Conservation (phyloP, 2,113 vertebrate species). For the Anser brachyrhynchus region DNA sequence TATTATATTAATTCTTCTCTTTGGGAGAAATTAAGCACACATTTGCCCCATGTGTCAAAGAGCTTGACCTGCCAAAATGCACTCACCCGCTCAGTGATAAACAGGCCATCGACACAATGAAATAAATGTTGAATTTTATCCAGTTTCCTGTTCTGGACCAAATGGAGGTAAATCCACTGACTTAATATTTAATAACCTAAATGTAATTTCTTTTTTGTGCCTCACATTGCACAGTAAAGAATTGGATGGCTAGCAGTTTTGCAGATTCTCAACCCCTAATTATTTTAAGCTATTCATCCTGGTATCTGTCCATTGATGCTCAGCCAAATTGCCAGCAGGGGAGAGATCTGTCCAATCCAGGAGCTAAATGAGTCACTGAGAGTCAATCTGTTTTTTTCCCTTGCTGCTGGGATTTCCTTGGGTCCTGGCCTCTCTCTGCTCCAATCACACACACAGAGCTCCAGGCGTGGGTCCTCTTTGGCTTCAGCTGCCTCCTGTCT, state of each 20-base stretch:
- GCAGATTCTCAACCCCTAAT: constrained; percentile 79
- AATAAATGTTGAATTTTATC: constrained; percentile 80
- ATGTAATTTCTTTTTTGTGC: constrained; percentile 82
- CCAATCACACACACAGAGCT: constrained; percentile 65
- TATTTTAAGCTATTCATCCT: constrained; percentile 87
- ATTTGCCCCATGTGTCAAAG: constrained; percentile 72
- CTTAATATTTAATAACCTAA: constrained; percentile 86
- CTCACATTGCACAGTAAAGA: constrained; percentile 76
- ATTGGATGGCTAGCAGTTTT: constrained; percentile 79
- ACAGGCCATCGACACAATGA: constrained; percentile 78
- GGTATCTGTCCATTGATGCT: constrained; percentile 81
- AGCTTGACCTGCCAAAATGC: constrained; percentile 78
- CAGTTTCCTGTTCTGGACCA: constrained; percentile 80
- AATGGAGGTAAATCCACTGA: constrained; percentile 83
- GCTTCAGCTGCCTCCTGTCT: constrained; percentile 66
- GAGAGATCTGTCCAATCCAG: constrained; percentile 86
- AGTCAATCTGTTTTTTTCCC: constrained; percentile 86
- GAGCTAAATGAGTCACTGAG: constrained; percentile 90
- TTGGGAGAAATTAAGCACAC: constrained; percentile 70
- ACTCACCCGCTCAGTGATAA: constrained; percentile 77
- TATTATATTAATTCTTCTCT: constrained; percentile 76
- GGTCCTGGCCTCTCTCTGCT: constrained; percentile 69
- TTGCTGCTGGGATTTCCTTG: constrained; percentile 78
- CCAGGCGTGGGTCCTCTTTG: constrained; percentile 60
- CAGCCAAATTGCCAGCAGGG: constrained; percentile 86